phyloP scores from a whole-genome alignment of 2,797 vertebrate genomes.

The Tenualosa thibaudeaui region DNA sequence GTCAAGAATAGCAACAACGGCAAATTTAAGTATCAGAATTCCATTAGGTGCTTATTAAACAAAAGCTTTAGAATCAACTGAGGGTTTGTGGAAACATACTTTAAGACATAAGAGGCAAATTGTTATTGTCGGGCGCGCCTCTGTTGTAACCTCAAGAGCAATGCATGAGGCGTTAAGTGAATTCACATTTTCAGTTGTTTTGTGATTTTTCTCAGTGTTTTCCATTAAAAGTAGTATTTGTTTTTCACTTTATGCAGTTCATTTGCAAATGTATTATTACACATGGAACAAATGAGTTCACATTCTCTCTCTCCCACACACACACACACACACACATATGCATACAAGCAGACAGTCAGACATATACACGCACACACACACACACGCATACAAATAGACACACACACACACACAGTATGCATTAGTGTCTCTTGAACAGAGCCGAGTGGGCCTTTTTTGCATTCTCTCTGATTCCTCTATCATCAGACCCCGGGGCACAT shows the following conservation, averaged over 20 bases:
- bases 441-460: conserved; percentile 26
- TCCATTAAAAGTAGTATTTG: conserved; percentile 41
- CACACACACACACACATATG: conserved; percentile 2
- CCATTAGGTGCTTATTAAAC: conserved; percentile 3
- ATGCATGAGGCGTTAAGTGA: neutral
- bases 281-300: neutral
- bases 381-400: neutral
- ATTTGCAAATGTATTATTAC: conserved; percentile 20
- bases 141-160: neutral
- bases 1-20: conserved; percentile 7
- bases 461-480: conserved; percentile 51
- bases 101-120: neutral
- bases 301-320: neutral
- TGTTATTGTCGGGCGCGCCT: neutral
- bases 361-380: conserved; percentile 1
- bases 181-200: conserved; percentile 10
- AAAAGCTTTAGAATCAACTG: neutral
- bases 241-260: conserved; percentile 34
- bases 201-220: neutral
- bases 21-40: neutral
- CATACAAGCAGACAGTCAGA: neutral
- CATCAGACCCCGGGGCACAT: conserved; percentile 40
- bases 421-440: conserved; percentile 27
- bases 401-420: neutral
- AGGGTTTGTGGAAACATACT: neutral